These are phyloP conservation scores for Megaleporinus macrocephalus DNA, from an alignment of 2,113 vertebrate species.

Conservation along the genomic window DNA sequence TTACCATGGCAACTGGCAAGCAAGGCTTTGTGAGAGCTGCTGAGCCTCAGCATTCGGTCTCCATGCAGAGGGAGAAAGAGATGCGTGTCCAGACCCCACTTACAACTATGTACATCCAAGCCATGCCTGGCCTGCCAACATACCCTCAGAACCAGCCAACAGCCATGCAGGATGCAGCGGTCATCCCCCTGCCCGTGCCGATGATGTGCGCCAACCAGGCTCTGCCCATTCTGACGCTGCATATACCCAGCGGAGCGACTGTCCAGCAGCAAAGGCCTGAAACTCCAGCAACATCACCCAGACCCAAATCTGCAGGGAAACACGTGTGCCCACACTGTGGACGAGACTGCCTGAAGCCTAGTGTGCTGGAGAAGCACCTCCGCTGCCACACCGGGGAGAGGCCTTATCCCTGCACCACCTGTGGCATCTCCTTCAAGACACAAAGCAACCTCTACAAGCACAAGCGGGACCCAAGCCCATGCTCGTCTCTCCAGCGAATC, in stretches of 20 bases:
- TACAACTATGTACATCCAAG: slow-evolving; percentile 83
- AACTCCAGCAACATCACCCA: slow-evolving; percentile 61
- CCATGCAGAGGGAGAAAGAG: slow-evolving; percentile 68
- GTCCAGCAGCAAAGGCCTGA: slow-evolving; percentile 68
- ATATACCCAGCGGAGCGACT: slow-evolving; percentile 81
- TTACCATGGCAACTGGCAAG: slow-evolving; percentile 84
- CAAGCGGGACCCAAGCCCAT: slow-evolving; percentile 91
- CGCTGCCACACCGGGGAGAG: slow-evolving; percentile 96
- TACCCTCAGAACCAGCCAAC: slow-evolving; percentile 69
- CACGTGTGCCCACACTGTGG: slow-evolving; percentile 91
- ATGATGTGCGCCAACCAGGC: slow-evolving; percentile 72
- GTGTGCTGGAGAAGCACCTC: slow-evolving; percentile 95
- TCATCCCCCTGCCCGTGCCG: slow-evolving; percentile 68
- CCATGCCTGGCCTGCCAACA: slow-evolving; percentile 78
- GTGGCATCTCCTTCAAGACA: slow-evolving; percentile 95
- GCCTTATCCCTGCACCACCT: slow-evolving; percentile 90
- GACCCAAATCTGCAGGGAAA: slow-evolving; percentile 82
- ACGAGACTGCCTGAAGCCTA: slow-evolving; percentile 95
- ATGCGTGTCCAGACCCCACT: slow-evolving; percentile 72
- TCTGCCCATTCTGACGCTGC: slow-evolving; percentile 82
- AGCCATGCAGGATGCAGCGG: slow-evolving; percentile 62
- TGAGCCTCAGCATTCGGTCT: slow-evolving; percentile 63
- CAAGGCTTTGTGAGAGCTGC: slow-evolving; percentile 69
- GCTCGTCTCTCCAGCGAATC: slow-evolving; percentile 82
- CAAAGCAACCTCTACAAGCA: slow-evolving; percentile 99